Evolutionary conservation across 2,797 vertebrate genomes (phyloP).

Genomic region (Ctenopoma multispine): DNA sequence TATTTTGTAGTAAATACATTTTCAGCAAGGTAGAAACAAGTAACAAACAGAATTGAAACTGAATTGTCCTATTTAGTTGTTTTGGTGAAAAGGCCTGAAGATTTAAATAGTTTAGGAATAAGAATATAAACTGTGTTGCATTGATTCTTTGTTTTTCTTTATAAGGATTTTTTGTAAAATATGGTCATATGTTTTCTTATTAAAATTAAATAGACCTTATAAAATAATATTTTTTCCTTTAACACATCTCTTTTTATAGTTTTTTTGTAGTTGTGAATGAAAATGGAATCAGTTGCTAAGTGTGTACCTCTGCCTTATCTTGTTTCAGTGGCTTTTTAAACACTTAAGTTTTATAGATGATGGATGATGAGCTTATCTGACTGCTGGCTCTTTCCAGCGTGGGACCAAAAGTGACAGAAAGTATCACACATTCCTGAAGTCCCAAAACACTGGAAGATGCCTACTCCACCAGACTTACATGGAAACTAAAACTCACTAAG

Average conservation of each 20-base stretch:
- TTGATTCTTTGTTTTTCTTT: no score
- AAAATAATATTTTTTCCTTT: no score
- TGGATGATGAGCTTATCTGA: constrained; percentile 73
- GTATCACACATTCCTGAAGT: not conserved
- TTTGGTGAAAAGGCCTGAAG: no score
- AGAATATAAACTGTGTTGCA: no score
- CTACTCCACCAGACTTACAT: not conserved
- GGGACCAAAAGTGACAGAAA: constrained; percentile 26
- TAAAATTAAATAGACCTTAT: no score
- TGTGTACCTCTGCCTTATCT: constrained; percentile 67
- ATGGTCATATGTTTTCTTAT: no score
- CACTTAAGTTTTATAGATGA: constrained; percentile 67
- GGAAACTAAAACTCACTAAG: not conserved
- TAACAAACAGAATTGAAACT: not conserved
- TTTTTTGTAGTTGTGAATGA: not conserved
- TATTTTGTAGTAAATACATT: no score
- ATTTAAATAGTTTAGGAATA: no score
- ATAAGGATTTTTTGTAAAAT: no score
- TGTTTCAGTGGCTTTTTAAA: constrained; percentile 78
- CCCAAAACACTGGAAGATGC: not conserved
- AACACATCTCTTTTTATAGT: not conserved
- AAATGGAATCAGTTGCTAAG: constrained; percentile 27
- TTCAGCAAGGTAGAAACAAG: not conserved
- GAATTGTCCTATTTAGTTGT: no score
- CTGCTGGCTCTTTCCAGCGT: constrained; percentile 60